phyloP scores from a whole-genome alignment of 2,113 vertebrate species.

The Chamaea fasciata region DNA sequence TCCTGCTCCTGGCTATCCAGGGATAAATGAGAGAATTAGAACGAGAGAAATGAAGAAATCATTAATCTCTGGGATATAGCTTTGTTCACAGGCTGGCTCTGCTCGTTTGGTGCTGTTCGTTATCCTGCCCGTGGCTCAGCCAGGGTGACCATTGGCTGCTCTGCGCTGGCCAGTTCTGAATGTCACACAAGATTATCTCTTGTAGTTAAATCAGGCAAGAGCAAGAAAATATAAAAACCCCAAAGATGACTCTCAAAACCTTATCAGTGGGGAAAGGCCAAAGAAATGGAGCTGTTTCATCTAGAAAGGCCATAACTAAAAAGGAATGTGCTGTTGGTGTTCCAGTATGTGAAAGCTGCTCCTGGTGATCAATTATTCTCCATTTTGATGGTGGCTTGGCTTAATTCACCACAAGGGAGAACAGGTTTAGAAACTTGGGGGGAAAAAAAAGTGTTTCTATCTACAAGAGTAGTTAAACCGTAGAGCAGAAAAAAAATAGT shows the following conservation, averaged over 20 bases:
- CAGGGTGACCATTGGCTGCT: not conserved
- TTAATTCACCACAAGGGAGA: constrained; percentile 7
- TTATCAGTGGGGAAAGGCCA: not conserved
- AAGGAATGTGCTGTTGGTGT: not conserved
- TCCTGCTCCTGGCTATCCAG: not conserved
- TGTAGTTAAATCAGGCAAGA: not conserved
- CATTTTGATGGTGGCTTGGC: not conserved
- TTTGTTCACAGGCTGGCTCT: not conserved
- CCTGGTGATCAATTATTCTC: not conserved
- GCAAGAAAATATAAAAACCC: not conserved
- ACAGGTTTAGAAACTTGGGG: not conserved
- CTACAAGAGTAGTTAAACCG: not conserved
- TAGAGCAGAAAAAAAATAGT: not conserved
- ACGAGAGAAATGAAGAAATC: not conserved
- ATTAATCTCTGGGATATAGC: not conserved
- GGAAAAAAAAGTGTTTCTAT: not conserved
- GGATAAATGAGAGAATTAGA: not conserved
- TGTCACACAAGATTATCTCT: not conserved
- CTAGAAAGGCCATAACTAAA: not conserved
- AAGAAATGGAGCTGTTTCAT: not conserved
- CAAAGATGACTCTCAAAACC: not conserved
- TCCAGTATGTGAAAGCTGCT: not conserved
- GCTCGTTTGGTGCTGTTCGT: not conserved
- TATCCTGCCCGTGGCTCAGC: not conserved
- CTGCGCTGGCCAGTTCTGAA: not conserved